Evolutionary conservation across 1,140 invertebrate species (phyloP).

Genomic region (Pectinophora gossypiella): DNA sequence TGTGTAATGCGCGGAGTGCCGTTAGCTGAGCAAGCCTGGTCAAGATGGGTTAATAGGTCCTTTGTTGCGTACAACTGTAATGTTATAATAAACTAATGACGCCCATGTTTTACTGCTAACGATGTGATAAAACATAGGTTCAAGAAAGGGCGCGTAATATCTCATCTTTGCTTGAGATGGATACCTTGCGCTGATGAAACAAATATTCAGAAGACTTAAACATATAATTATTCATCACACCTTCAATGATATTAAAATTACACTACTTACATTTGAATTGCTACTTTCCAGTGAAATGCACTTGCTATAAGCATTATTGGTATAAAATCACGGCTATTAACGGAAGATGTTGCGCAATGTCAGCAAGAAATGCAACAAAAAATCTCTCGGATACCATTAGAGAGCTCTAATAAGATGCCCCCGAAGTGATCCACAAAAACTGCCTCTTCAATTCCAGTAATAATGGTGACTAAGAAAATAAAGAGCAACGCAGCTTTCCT

Average conservation of each 20-base stretch:
- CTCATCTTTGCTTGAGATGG: too few species aligned
- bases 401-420: conserved; percentile 41
- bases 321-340: background rate
- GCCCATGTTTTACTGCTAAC: too few species aligned
- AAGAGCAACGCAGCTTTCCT: too few species aligned
- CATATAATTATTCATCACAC: background rate
- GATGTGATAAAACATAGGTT: too few species aligned
- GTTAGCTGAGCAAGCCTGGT: background rate
- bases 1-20: background rate
- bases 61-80: background rate
- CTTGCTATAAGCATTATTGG: background rate
- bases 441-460: conserved; percentile 52
- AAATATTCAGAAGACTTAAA: too few species aligned
- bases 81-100: too few species aligned
- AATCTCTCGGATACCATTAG: conserved; percentile 32
- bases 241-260: background rate
- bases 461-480: conserved; percentile 51
- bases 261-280: background rate
- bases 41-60: background rate
- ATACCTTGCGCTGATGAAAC: too few species aligned
- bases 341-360: conserved; percentile 1
- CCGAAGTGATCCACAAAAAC: conserved; percentile 45
- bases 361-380: conserved; percentile 30
- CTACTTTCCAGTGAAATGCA: background rate
- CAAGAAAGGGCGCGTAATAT: too few species aligned